Percentiles rank a stretch among this genome's conserved stretches.
phyloP scores from a whole-genome alignment of 2,113 vertebrate genomes.

The Poicephalus meyeri region DNA sequence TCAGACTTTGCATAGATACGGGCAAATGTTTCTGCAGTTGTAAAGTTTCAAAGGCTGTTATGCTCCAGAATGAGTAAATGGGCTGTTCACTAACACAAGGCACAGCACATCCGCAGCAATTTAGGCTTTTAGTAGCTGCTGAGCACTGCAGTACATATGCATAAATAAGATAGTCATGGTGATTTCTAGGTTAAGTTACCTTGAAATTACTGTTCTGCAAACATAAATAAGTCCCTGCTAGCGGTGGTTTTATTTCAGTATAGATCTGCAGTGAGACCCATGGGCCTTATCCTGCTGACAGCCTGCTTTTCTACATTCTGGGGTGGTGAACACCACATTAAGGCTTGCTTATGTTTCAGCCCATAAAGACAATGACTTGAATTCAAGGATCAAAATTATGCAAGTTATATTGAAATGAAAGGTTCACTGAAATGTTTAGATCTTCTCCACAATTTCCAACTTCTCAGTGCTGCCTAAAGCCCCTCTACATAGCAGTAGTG shows the following conservation, averaged over 20 bases:
- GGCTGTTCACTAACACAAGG: background rate
- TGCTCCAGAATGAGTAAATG: background rate
- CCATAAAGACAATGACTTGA: background rate
- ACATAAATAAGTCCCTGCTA: background rate
- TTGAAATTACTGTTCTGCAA: slow-evolving; percentile 42
- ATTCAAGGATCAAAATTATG: background rate
- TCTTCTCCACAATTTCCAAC: background rate
- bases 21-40: background rate
- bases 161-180: slow-evolving; percentile 52
- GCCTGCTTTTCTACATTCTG: background rate
- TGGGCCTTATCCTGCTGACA: background rate
- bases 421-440: background rate
- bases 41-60: background rate
- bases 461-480: background rate
- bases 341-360: background rate
- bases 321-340: background rate
- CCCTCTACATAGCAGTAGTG: background rate
- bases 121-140: background rate
- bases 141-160: background rate
- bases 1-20: background rate
- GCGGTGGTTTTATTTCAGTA: background rate
- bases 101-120: background rate
- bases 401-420: background rate
- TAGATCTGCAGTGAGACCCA: background rate
- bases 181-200: slow-evolving; percentile 37